Percentiles rank a stretch among this genome's conserved stretches.
These are phyloP conservation scores for Watsonalla cultraria DNA, from an alignment of 2,888 invertebrate genomes.

Conservation along the genomic window DNA sequence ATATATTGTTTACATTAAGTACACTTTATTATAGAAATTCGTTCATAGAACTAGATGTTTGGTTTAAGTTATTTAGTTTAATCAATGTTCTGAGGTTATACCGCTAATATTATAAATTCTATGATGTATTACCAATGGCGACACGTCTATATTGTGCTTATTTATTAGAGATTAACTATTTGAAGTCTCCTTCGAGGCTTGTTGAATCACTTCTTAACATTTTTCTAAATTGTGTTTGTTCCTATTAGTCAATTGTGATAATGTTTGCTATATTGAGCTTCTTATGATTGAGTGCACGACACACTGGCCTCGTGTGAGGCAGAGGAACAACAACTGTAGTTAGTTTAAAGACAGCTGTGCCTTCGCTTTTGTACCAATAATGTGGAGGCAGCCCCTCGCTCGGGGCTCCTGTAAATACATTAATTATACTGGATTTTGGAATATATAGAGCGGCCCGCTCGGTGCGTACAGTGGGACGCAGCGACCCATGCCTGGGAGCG, in stretches of 20 bases:
- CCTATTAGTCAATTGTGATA: not conserved
- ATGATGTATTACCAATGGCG: not conserved
- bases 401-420: slow-evolving; percentile 57
- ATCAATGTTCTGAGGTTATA: not conserved
- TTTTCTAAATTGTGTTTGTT: not conserved
- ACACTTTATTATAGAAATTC: slow-evolving; percentile 1
- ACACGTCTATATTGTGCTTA: too few species aligned
- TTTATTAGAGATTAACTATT: not conserved
- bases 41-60: not conserved
- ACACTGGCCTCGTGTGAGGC: slow-evolving; percentile 3
- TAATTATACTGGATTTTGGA: slow-evolving; percentile 52
- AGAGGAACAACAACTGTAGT: slow-evolving; percentile 3
- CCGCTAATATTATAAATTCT: not conserved
- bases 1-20: slow-evolving; percentile 1
- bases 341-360: slow-evolving; percentile 30
- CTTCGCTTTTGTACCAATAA: slow-evolving; percentile 27
- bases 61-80: not conserved
- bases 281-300: too few species aligned
- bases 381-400: slow-evolving; percentile 8
- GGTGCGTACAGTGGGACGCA: slow-evolving; percentile 10
- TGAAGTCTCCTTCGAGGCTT: not conserved
- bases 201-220: too few species aligned
- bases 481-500: too few species aligned
- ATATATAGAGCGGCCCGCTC: slow-evolving; percentile 32
- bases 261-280: not conserved